Conservation (phyloP, 1,140 invertebrate genomes). For the Scaptomyza graminum region DNA sequence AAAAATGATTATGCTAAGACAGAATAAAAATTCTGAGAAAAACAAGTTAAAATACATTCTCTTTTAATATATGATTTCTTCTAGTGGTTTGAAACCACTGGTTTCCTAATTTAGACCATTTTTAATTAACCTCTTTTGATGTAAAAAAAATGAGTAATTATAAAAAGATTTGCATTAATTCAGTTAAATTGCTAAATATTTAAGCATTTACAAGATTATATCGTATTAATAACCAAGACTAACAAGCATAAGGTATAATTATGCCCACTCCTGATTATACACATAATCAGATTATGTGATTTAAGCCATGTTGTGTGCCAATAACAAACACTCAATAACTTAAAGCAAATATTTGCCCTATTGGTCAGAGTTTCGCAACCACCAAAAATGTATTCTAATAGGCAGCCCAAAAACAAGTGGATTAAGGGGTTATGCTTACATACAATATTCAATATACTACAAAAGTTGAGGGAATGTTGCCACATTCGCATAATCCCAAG, state of each 20-base stretch:
- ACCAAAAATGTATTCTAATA: conserved; percentile 57
- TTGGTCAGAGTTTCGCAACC: conserved; percentile 38
- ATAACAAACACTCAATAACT: conserved; percentile 70
- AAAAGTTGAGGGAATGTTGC: background rate
- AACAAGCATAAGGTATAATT: background rate
- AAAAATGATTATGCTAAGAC: no score
- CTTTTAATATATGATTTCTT: no score
- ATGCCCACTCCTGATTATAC: background rate
- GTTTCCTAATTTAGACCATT: no score
- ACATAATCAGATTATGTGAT: conserved; percentile 53
- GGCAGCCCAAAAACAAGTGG: conserved; percentile 65
- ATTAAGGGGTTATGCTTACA: conserved; percentile 73
- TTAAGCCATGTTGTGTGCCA: conserved; percentile 35
- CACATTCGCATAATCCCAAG: background rate
- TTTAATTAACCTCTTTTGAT: no score
- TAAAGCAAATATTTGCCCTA: conserved; percentile 57
- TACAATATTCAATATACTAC: background rate
- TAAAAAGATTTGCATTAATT: no score
- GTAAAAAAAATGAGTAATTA: no score
- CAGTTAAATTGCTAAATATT: background rate
- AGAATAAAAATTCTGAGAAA: no score
- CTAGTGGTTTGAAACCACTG: no score
- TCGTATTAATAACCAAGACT: conserved; percentile 9
- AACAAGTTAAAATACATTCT: no score
- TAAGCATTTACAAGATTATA: background rate